Conservation (phyloP, 2,797 vertebrate genomes). For the Sebastes itinus region DNA sequence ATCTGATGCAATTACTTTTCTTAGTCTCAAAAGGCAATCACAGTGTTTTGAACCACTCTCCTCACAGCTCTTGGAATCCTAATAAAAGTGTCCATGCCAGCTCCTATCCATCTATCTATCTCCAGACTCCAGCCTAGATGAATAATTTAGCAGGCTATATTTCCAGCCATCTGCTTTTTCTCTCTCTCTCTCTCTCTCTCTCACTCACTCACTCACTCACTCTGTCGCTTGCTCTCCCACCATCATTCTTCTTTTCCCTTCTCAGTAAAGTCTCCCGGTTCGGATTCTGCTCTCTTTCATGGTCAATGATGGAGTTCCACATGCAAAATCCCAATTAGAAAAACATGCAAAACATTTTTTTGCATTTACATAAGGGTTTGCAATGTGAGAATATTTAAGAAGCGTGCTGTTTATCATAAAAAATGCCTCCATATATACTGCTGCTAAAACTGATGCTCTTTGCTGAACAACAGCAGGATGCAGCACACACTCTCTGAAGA, state of each 20-base stretch:
- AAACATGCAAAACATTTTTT: background rate
- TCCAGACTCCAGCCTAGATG: conserved; percentile 75
- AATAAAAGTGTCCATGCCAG: conserved; percentile 72
- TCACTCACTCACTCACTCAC: conserved; percentile 19
- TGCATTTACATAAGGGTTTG: background rate
- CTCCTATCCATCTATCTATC: conserved; percentile 71
- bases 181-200: conserved; percentile 3
- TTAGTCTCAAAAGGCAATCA: conserved; percentile 65
- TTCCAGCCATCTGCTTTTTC: conserved; percentile 76
- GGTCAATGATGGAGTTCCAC: background rate
- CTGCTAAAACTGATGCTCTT: background rate
- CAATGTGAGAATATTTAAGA: background rate
- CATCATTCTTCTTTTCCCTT: conserved; percentile 38
- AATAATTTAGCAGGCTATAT: conserved; percentile 81
- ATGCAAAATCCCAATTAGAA: conserved; percentile 27
- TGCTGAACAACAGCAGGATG: background rate
- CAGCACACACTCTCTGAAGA: background rate
- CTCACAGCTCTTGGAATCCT: conserved; percentile 66
- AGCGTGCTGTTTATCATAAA: background rate
- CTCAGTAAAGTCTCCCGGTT: conserved; percentile 11
- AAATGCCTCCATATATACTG: no score
- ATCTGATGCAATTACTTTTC: conserved; percentile 62
- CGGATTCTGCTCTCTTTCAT: conserved; percentile 13
- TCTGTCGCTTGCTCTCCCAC: conserved; percentile 25
- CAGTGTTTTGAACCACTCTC: conserved; percentile 61